Conservation (phyloP, 2,888 invertebrate species). For the Paralinhomoeus sp. region DNA sequence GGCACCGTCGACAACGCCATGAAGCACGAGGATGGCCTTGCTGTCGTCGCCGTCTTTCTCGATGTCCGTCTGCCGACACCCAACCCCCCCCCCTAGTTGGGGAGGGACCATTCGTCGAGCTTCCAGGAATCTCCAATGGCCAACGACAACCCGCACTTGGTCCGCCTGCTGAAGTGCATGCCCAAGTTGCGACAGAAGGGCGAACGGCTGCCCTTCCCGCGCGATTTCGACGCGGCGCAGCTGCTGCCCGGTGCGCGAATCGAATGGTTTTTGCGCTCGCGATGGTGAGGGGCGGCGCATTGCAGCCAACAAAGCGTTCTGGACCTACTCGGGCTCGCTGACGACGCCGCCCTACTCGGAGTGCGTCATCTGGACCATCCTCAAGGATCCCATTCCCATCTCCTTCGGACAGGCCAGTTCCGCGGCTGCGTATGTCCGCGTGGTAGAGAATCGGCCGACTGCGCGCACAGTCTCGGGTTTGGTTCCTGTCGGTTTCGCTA, state of each 20-base stretch:
- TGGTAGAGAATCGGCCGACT: no score
- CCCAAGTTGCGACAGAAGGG: background rate
- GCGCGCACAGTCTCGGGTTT: no score
- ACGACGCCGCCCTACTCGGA: conserved; percentile 27
- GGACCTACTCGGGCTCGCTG: conserved; percentile 27
- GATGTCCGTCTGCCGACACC: conserved; percentile 8
- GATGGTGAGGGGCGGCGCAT: no score
- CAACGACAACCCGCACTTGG: background rate
- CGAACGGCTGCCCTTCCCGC: background rate
- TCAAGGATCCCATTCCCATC: conserved; percentile 23
- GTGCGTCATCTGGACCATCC: conserved; percentile 27
- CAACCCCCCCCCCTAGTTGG: background rate
- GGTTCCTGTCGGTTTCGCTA: no score
- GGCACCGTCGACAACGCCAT: conserved; percentile 13
- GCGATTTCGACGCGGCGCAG: background rate
- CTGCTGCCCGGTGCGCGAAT: no score
- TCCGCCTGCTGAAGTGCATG: background rate
- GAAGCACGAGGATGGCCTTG: conserved; percentile 15
- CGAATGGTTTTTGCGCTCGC: no score
- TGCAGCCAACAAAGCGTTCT: conserved; percentile 20
- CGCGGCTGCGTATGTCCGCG: no score
- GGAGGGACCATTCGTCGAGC: no score
- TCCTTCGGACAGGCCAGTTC: conserved; percentile 17
- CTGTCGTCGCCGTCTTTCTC: conserved; percentile 18
- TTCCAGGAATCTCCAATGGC: background rate